Conservation (phyloP, 92 coral and sea anemone genomes). For the Epizoanthus rinbou region DNA sequence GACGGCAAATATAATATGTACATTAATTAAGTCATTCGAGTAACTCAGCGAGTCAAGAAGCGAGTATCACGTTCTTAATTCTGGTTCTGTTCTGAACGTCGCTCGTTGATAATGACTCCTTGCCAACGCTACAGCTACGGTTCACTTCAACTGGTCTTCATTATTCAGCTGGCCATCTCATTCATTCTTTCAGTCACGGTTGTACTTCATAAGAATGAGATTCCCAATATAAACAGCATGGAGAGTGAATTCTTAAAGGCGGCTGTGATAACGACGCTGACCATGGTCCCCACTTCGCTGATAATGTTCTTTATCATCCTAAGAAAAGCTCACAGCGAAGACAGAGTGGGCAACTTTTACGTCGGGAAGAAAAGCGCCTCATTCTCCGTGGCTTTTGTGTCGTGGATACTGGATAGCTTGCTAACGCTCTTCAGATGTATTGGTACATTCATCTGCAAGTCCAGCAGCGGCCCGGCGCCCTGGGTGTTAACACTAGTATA, state of each 20-base stretch:
- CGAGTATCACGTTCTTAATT: background rate
- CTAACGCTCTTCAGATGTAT: conserved; percentile 39
- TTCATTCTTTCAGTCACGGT: conserved; percentile 20
- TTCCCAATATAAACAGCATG: background rate
- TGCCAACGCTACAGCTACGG: background rate
- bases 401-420: conserved; percentile 49
- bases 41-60: too few species aligned
- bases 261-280: background rate
- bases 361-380: background rate
- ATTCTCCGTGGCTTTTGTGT: conserved; percentile 49
- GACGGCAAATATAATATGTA: too few species aligned
- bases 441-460: conserved; percentile 3
- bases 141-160: conserved; percentile 8
- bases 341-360: conserved; percentile 34
- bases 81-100: background rate
- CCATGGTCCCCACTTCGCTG: conserved; percentile 18
- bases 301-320: conserved; percentile 37
- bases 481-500: background rate
- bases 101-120: background rate
- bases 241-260: background rate
- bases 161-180: conserved; percentile 6
- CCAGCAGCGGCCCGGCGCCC: conserved; percentile 22
- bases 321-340: conserved; percentile 35
- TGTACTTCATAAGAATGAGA: conserved; percentile 3
- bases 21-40: too few species aligned